A percentile compares a stretch with the other conserved stretches of the same genome.
phyloP scores from a whole-genome alignment of 2,113 vertebrate genomes.

The Takifugu bimaculatus region DNA sequence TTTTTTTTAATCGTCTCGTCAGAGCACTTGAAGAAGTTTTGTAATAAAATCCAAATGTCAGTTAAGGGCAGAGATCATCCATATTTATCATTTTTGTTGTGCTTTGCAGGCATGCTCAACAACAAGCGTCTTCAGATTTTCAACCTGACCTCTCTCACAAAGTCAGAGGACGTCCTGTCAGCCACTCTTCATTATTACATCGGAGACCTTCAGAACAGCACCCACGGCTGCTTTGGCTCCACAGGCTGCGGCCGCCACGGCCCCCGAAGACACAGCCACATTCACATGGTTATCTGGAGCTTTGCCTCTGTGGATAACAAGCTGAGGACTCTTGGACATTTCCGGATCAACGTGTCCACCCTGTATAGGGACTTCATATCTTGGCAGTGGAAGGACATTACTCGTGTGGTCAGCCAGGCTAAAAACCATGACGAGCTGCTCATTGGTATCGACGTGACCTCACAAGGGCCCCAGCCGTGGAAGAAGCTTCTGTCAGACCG shows the following conservation, averaged over 20 bases:
- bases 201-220: conserved; percentile 74
- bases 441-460: conserved; percentile 79
- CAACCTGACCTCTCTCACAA: conserved; percentile 89
- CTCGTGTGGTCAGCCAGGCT: conserved; percentile 77
- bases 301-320: conserved; percentile 72
- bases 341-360: conserved; percentile 76
- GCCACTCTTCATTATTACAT: conserved; percentile 86
- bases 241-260: conserved; percentile 54
- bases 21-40: too few relatives aligned
- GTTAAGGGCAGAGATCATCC: neutral
- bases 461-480: conserved; percentile 59
- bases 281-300: conserved; percentile 82
- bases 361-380: conserved; percentile 67
- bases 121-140: conserved; percentile 81
- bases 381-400: conserved; percentile 95
- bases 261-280: conserved; percentile 66
- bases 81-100: neutral
- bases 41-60: too few relatives aligned
- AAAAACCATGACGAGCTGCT: conserved; percentile 80
- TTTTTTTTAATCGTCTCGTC: neutral
- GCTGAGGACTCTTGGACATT: conserved; percentile 74
- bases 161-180: conserved; percentile 89
- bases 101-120: conserved; percentile 72
- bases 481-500: conserved; percentile 67
- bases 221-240: conserved; percentile 59